Conservation (phyloP, 2,888 invertebrate species). For the Cephus pygmeus region DNA sequence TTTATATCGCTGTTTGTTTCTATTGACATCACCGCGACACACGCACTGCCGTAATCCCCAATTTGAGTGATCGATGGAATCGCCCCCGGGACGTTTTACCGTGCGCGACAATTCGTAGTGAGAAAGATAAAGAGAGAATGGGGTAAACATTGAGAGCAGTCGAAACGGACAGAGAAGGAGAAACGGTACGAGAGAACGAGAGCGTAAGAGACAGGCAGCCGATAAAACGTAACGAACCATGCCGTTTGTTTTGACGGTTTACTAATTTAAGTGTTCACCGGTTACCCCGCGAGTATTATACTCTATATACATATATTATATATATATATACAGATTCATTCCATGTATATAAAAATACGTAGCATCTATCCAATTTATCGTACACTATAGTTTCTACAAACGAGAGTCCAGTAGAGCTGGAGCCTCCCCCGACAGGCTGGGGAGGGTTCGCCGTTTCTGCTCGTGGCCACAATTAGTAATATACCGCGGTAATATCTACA, state of each 20-base stretch:
- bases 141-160: slow-evolving; percentile 13
- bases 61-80: slow-evolving; percentile 60
- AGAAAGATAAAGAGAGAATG: slow-evolving; percentile 27
- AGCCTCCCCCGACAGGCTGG: background rate
- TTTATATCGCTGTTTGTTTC: background rate
- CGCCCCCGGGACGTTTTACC: slow-evolving; percentile 46
- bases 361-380: background rate
- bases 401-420: background rate
- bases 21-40: background rate
- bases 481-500: slow-evolving; percentile 45
- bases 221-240: background rate
- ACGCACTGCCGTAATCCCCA: slow-evolving; percentile 50
- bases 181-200: background rate
- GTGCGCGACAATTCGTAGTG: slow-evolving; percentile 17
- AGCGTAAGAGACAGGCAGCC: background rate
- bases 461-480: slow-evolving; percentile 42
- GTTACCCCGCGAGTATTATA: background rate
- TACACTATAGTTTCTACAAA: background rate
- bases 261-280: slow-evolving; percentile 63
- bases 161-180: slow-evolving; percentile 6
- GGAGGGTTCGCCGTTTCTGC: background rate
- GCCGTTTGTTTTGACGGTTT: slow-evolving; percentile 40
- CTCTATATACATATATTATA: background rate
- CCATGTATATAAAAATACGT: background rate
- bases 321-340: background rate